Evolutionary conservation across 2,797 vertebrate species (phyloP).

Genomic region (Acrocephalus scirpaceus): DNA sequence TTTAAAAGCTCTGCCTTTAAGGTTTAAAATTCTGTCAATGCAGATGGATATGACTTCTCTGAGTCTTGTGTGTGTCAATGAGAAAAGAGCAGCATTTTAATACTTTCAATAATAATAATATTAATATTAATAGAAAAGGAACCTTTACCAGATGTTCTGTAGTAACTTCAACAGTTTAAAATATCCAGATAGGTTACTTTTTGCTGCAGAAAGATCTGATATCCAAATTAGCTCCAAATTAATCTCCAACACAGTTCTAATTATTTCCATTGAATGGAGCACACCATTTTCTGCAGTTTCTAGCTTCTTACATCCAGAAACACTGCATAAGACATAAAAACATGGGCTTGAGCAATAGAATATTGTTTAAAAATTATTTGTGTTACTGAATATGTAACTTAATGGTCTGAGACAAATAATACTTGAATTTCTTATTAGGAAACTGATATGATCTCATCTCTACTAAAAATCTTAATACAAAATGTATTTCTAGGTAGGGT

Average conservation of each 20-base stretch:
- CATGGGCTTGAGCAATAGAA: not conserved
- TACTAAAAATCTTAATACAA: not conserved
- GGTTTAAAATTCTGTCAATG: not conserved
- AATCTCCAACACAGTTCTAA: not conserved
- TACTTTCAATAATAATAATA: not conserved
- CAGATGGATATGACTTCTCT: not conserved
- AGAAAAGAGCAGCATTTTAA: not conserved
- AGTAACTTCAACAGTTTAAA: not conserved
- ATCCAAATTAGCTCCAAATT: not conserved
- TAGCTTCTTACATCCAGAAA: not conserved
- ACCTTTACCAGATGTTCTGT: not conserved
- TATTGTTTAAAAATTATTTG: not conserved
- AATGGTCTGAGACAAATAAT: not conserved
- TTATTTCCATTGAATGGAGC: not conserved
- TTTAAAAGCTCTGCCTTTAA: not conserved
- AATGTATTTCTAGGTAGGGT: not conserved
- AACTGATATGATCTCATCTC: not conserved
- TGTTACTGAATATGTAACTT: not conserved
- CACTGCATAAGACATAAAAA: not conserved
- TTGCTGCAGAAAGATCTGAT: not conserved
- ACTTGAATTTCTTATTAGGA: not conserved
- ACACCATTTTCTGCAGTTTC: not conserved
- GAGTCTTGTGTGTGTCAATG: not conserved
- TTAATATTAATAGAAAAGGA: not conserved
- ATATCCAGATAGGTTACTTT: not conserved